Conservation (phyloP, 2,888 invertebrate genomes). For the Dolichomitus sp. region DNA sequence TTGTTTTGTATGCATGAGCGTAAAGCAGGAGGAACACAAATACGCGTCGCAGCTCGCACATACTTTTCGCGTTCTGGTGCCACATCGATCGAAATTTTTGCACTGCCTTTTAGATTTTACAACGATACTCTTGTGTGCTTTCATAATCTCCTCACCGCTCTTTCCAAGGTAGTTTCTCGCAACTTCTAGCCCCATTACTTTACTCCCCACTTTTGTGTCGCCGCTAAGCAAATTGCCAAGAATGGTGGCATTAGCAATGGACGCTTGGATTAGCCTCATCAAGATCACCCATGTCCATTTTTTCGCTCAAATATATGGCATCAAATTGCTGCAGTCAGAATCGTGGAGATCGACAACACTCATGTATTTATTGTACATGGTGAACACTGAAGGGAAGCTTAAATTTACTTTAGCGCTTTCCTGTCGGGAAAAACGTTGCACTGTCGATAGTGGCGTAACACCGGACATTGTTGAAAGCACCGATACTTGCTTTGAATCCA, state of each 20-base stretch:
- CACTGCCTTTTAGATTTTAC: neutral
- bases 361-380: constrained; percentile 49
- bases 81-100: too few relatives aligned
- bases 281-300: constrained; percentile 63
- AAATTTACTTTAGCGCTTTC: neutral
- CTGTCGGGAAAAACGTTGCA: too few relatives aligned
- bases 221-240: constrained; percentile 25
- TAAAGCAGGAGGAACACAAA: too few relatives aligned
- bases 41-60: too few relatives aligned
- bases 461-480: too few relatives aligned
- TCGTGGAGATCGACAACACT: constrained; percentile 56
- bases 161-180: constrained; percentile 4
- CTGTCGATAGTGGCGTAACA: too few relatives aligned
- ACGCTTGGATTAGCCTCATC: constrained; percentile 53
- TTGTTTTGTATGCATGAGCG: too few relatives aligned
- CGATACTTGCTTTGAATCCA: too few relatives aligned
- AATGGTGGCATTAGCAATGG: constrained; percentile 59
- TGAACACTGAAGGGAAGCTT: constrained; percentile 41
- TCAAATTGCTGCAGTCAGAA: constrained; percentile 52
- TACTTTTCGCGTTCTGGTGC: too few relatives aligned
- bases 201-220: constrained; percentile 20
- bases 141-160: neutral
- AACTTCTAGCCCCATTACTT: constrained; percentile 8
- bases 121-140: neutral
- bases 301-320: constrained; percentile 38